A percentile compares a stretch with the other conserved stretches of the same genome.
Conservation (phyloP, 2,113 vertebrate genomes). For the Physeter macrocephalus region DNA sequence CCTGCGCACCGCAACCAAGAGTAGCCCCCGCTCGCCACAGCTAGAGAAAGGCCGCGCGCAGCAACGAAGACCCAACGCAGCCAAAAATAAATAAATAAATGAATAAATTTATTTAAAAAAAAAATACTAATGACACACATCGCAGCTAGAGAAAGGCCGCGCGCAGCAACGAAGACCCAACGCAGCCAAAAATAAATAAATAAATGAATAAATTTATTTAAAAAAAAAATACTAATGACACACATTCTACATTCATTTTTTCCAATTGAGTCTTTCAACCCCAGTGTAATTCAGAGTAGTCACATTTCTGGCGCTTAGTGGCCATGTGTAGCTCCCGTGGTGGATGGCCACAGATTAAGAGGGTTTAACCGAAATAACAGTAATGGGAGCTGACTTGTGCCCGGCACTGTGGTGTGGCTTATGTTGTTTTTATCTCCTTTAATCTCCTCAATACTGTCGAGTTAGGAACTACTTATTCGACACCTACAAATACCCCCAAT, state of each 20-base stretch:
- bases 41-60: too few species aligned
- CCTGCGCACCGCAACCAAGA: accelerated
- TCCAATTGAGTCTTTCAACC: not conserved
- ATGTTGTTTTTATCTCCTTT: not conserved
- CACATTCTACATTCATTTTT: not conserved
- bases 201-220: too few species aligned
- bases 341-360: not conserved
- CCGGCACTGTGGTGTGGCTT: not conserved
- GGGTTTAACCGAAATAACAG: not conserved
- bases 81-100: too few species aligned
- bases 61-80: too few species aligned
- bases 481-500: not conserved
- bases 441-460: not conserved
- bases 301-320: not conserved
- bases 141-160: too few species aligned
- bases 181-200: too few species aligned
- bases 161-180: too few species aligned
- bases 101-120: too few species aligned
- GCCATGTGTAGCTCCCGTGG: accelerated
- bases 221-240: not conserved
- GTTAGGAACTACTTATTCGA: not conserved
- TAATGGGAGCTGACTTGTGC: accelerated
- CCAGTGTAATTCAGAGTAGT: not conserved
- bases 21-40: too few species aligned
- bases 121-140: not conserved